phyloP scores from a whole-genome alignment of 2,113 vertebrate genomes.

The Chloroceryle aenea region DNA sequence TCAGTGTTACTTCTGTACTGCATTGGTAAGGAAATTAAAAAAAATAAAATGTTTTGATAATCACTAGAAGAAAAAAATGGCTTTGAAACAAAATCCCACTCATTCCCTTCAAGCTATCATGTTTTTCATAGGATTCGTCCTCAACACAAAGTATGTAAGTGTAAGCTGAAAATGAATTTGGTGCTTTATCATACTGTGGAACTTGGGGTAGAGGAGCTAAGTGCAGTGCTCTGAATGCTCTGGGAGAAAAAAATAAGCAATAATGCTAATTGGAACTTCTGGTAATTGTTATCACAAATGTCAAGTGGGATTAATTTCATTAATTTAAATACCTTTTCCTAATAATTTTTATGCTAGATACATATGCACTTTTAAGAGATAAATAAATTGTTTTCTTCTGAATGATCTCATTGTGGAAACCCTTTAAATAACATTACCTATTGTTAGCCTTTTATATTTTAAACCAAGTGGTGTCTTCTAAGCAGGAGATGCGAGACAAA shows the following conservation, averaged over 20 bases:
- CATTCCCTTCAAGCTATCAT: background rate
- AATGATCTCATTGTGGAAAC: background rate
- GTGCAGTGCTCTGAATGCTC: background rate
- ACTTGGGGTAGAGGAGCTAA: background rate
- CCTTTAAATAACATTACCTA: background rate
- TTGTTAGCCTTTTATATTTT: background rate
- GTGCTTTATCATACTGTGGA: background rate
- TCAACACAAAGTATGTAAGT: background rate
- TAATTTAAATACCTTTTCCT: constrained; percentile 34
- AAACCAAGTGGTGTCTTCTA: background rate
- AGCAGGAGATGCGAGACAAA: background rate
- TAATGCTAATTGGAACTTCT: constrained; percentile 7
- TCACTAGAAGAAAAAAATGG: background rate
- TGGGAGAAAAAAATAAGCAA: constrained; percentile 24
- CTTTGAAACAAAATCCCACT: background rate
- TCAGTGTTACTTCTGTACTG: background rate
- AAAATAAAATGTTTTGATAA: background rate
- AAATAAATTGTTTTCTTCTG: background rate
- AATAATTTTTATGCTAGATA: background rate
- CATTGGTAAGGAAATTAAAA: background rate
- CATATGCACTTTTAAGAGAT: background rate
- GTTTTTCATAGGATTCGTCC: background rate
- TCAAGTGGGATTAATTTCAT: constrained; percentile 21
- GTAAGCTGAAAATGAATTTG: background rate
- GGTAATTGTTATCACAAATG: constrained; percentile 47